Conservation (phyloP, 2,888 invertebrate species). For the Sepiola atlantica region DNA sequence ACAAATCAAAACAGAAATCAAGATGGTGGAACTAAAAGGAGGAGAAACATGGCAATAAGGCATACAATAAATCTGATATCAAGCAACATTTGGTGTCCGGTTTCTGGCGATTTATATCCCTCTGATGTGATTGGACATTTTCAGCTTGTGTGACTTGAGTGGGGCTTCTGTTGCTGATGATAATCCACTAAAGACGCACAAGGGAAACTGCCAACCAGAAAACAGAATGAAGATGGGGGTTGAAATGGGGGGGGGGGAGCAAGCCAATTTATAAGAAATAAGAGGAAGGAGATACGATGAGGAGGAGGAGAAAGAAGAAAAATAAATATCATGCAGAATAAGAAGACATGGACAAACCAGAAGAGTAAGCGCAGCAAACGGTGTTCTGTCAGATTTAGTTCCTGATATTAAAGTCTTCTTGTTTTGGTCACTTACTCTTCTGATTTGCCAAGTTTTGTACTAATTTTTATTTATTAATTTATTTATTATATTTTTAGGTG, state of each 20-base stretch:
- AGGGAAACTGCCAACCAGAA: background rate
- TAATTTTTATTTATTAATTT: too few species aligned
- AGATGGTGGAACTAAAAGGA: background rate
- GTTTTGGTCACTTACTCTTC: too few species aligned
- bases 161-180: background rate
- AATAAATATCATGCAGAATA: background rate
- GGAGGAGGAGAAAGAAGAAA: background rate
- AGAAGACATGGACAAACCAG: too few species aligned
- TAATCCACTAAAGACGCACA: background rate
- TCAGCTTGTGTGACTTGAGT: background rate
- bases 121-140: background rate
- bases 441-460: too few species aligned
- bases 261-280: background rate
- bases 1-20: background rate
- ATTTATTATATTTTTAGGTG: too few species aligned
- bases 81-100: background rate
- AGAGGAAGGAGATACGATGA: background rate
- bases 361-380: too few species aligned
- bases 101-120: background rate
- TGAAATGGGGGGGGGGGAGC: background rate
- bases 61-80: background rate
- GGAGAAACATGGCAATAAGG: background rate
- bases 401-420: too few species aligned
- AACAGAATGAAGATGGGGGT: background rate
- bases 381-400: too few species aligned